phyloP scores from a whole-genome alignment of 2,113 vertebrate genomes.

The Heterochromis multidens region DNA sequence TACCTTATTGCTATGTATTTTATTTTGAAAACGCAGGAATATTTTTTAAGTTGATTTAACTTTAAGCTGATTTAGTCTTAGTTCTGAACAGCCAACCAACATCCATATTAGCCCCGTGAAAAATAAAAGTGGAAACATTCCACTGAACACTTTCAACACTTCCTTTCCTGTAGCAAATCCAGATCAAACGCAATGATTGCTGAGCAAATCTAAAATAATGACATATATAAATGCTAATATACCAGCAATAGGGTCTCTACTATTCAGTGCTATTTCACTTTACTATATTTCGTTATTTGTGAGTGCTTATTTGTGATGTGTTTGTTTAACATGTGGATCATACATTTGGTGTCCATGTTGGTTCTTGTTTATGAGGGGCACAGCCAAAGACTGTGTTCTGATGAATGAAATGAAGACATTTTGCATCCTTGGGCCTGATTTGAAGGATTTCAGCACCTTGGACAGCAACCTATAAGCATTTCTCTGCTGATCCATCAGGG shows the following conservation, averaged over 20 bases:
- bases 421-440: not conserved
- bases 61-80: not conserved
- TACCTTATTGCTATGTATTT: not conserved
- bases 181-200: not conserved
- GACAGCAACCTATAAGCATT: slow-evolving; percentile 36
- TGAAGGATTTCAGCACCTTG: slow-evolving; percentile 56
- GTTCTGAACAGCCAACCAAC: not conserved
- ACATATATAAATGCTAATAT: not conserved
- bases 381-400: not conserved
- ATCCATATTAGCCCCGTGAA: not conserved
- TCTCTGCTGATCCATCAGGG: slow-evolving; percentile 29
- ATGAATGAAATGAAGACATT: not conserved
- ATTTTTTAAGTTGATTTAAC: not conserved
- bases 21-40: not conserved
- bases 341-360: not conserved
- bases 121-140: not conserved
- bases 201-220: not conserved
- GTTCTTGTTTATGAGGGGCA: not conserved
- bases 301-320: not conserved
- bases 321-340: not conserved
- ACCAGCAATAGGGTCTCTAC: not conserved
- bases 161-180: not conserved
- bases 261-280: not conserved
- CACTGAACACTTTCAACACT: not conserved
- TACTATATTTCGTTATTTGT: not conserved